Percentiles rank a stretch among this genome's conserved stretches.
Evolutionary conservation across 2,113 vertebrate genomes (phyloP).

Genomic region (Anser brachyrhynchus): DNA sequence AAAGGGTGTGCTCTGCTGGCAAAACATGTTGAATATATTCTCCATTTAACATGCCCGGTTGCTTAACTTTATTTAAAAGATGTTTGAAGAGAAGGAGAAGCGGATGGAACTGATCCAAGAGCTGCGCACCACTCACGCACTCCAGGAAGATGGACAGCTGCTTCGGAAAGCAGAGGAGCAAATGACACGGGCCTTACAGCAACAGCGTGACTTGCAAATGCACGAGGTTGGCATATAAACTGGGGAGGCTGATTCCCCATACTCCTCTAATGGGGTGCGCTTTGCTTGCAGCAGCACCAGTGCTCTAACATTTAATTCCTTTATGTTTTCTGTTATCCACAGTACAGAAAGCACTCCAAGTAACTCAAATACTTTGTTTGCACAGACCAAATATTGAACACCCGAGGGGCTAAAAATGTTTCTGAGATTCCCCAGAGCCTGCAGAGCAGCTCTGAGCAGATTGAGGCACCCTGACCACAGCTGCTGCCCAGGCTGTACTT

Average conservation of each 20-base stretch:
- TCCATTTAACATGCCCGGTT: neutral
- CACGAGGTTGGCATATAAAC: slow-evolving; percentile 76
- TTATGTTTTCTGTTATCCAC: neutral
- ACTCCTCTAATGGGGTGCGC: neutral
- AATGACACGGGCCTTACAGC: slow-evolving; percentile 75
- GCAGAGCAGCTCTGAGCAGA: neutral
- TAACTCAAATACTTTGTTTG: neutral
- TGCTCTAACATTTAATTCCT: neutral
- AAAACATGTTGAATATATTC: neutral
- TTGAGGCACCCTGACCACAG: neutral
- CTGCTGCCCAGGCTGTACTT: neutral
- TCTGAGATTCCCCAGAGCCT: neutral
- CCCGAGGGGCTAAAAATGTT: neutral
- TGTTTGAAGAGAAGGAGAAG: slow-evolving; percentile 89
- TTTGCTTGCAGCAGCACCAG: neutral
- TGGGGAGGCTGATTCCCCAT: neutral
- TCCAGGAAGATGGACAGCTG: slow-evolving; percentile 82
- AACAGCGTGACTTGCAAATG: slow-evolving; percentile 72
- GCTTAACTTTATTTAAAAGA: slow-evolving; percentile 74
- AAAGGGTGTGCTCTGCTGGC: neutral
- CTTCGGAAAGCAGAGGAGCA: slow-evolving; percentile 78
- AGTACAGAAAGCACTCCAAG: neutral
- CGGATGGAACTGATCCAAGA: slow-evolving; percentile 85
- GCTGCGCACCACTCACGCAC: slow-evolving; percentile 81
- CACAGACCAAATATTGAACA: neutral